Evolutionary conservation across 2,888 invertebrate genomes (phyloP), one percentile per base, ranked within the genome.

Genomic region (Scaptomyza caliginosa): DNA sequence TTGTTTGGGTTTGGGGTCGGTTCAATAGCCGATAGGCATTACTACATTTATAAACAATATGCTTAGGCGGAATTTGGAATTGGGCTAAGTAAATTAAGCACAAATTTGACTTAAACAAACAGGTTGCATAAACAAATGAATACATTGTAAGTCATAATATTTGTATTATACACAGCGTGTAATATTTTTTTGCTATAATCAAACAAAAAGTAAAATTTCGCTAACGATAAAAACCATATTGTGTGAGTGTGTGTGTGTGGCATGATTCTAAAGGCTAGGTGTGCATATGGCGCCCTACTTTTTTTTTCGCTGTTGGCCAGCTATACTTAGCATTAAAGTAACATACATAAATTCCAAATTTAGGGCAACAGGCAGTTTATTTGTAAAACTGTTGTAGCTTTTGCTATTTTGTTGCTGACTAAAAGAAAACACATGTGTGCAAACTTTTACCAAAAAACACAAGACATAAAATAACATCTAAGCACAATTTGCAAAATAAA

Each of bases 151-250:
- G 62, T 32, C 71, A 42, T 64, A 65, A 34, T 56, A 40, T 50
- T 17, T n/a, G n/a, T 7, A 49, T 55, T 39, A 26, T 50, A 62
- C 65, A 45, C 82, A 67, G 86, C 79, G 79, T 82, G 88, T 83
- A 86, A 82, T 85, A 85, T 78, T 86, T 87, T 87, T 78, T 66
- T 11, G 65, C 79, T 78, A 87, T 85, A 86, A 77, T 85, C 86
- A 77, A 32, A 13, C 13, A 68, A 62, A n/a, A n/a, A n/a, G n/a
- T n/a, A n/a, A n/a, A n/a, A 54, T 43, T 69, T 50, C 10, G 59
- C 32, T 13, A 7, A 45, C 86, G 83, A 83, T 88, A 86, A 88
- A 87, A 76, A 76, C 83, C 83, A 83, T 86, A 83, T 83, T 87
- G 88, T 87, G 71, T 40, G n/a, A n/a, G n/a, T 66, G 52, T 26